phyloP scores from a whole-genome alignment of 2,797 vertebrate species.

The Parotocinclus haroldoi region DNA sequence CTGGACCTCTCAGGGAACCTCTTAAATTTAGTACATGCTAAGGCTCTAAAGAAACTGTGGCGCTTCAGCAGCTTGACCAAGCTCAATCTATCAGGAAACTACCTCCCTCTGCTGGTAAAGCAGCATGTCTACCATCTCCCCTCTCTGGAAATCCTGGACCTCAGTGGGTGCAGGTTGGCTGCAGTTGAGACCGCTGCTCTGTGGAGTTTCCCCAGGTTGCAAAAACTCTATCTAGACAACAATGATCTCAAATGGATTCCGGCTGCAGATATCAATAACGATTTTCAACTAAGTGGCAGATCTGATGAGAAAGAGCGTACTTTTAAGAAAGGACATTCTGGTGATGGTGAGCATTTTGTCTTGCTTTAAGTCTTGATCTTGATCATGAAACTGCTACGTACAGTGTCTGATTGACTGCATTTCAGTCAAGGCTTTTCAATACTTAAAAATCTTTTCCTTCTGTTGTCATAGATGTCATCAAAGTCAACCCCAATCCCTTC shows the following conservation, averaged over 20 bases:
- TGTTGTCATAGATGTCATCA: slow-evolving; percentile 11
- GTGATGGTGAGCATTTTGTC: slow-evolving; percentile 39
- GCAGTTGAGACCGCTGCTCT: slow-evolving; percentile 51
- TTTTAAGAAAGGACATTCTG: slow-evolving; percentile 3
- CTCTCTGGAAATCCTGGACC: slow-evolving; percentile 58
- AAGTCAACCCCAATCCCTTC: background rate
- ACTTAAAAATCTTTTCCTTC: background rate
- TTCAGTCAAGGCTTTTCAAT: too few relatives aligned
- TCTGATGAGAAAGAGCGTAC: slow-evolving; percentile 4
- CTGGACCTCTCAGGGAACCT: slow-evolving; percentile 68
- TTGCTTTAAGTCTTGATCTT: too few relatives aligned
- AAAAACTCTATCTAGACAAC: slow-evolving; percentile 59
- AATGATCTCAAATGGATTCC: slow-evolving; percentile 47
- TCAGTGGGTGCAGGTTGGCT: slow-evolving; percentile 63
- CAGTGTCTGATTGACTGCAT: too few relatives aligned
- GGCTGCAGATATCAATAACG: slow-evolving; percentile 27
- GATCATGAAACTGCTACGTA: too few relatives aligned
- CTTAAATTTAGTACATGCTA: slow-evolving; percentile 56
- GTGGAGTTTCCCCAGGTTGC: slow-evolving; percentile 54
- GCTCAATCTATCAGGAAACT: slow-evolving; percentile 68
- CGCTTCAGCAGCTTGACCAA: slow-evolving; percentile 53
- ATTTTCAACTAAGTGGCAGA: background rate
- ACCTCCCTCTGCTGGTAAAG: slow-evolving; percentile 67
- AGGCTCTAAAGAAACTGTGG: slow-evolving; percentile 60
- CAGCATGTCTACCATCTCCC: slow-evolving; percentile 61